Conservation (phyloP, 2,888 invertebrate genomes). For the Pardosa pseudoannulata region DNA sequence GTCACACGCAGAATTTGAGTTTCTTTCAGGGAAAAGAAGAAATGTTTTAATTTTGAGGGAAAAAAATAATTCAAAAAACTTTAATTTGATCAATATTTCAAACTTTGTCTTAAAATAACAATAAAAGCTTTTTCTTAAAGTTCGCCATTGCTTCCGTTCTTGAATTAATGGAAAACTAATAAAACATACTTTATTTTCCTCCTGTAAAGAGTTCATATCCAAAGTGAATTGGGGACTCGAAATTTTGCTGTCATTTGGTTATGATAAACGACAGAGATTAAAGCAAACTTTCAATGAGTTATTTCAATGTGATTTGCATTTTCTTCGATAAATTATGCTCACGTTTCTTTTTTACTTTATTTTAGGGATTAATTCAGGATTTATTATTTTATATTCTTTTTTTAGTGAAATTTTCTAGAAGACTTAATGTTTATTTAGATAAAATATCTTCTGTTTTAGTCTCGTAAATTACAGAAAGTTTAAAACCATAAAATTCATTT, state of each 20-base stretch:
- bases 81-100: conserved; percentile 5
- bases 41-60: background rate
- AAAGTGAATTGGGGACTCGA: background rate
- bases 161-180: conserved; percentile 10
- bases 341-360: too few species aligned
- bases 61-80: background rate
- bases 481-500: too few species aligned
- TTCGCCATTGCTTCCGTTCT: background rate
- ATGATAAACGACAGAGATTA: background rate
- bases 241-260: background rate
- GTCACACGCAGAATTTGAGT: background rate
- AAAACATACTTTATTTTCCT: background rate
- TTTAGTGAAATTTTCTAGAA: too few species aligned
- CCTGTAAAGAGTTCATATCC: background rate
- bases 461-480: too few species aligned
- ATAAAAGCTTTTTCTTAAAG: background rate
- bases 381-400: too few species aligned
- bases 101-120: background rate
- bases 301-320: background rate
- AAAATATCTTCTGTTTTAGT: too few species aligned
- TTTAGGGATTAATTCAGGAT: too few species aligned
- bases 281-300: background rate
- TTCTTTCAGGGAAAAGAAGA: background rate
- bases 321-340: background rate
- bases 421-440: too few species aligned